Evolutionary conservation across 1,140 invertebrate genomes (phyloP), one percentile per base, ranked within the genome.

Genomic region (Drosophila paulistorum): DNA sequence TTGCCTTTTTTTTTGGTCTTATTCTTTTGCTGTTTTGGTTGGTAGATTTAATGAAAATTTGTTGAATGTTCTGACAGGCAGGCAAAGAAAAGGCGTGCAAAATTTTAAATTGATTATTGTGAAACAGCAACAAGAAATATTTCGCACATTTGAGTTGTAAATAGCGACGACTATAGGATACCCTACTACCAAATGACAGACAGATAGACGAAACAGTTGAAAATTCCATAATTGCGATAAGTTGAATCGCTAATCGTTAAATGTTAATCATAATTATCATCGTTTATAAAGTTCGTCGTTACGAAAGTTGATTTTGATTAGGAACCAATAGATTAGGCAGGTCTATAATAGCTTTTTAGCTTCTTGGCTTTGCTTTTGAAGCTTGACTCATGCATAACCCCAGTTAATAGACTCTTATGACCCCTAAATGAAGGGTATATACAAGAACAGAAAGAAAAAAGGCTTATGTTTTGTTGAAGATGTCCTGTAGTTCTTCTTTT

Each of bases 41-140:
- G 79, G 79, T 72, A 83, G 71, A 79, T 83, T 83, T 83, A 83
- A 83, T 83, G 80, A 83, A 83, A 83, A 83, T 83, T 83, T 83
- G 81, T 83, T 83, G 81, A 79, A 83, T 81, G 75, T 79, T 39
- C 60, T 70, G 61, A 63, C 66, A 69, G 71, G 42, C 66, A 51
- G 45, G 62, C 48, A 51, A 39, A 45, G 69, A 39, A 73, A 70
- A 71, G 76, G 80, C 80, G 80, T 83, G 80, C 65, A 83, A 83
- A 83, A 83, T 83, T 79, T 83, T 83, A 83, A 83, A 83, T 83
- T 83, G 80, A 83, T 83, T 83, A 83, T 83, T 75, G 75, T 68
- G 61, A 65, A 64, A 74, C 61, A 60, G 51, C 45, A 30, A 42
- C 61, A 11, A 39, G 37, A 39, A 39, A 11, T 39, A 39, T 39